Evolutionary conservation across 2,888 invertebrate species (phyloP).

Genomic region (Phaedon cochleariae): DNA sequence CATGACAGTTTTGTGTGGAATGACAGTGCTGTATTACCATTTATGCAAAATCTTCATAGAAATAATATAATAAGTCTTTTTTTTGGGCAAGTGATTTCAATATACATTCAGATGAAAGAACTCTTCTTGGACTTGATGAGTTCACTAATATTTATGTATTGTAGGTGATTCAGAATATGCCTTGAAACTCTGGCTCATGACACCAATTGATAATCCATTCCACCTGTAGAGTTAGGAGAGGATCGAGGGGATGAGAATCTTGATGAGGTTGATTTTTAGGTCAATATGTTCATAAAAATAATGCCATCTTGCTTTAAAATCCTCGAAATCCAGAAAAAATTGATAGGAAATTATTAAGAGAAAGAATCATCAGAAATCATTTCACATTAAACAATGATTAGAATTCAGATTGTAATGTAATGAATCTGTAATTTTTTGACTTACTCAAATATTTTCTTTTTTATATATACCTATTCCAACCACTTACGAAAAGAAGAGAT

Average conservation of each 20-base stretch:
- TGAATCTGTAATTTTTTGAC: not conserved
- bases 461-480: no score
- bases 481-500: no score
- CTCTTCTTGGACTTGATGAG: no score
- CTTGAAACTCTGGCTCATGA: slow-evolving; percentile 4
- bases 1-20: no score
- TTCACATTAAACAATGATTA: not conserved
- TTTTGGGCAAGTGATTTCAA: not conserved
- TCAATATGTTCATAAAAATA: slow-evolving; percentile 12
- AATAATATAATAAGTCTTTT: not conserved
- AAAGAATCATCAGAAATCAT: slow-evolving; percentile 5
- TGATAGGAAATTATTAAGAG: slow-evolving; percentile 10
- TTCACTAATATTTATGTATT: no score
- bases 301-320: slow-evolving; percentile 8
- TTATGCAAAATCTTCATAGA: no score
- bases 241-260: slow-evolving; percentile 7
- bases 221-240: slow-evolving; percentile 10
- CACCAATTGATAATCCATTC: slow-evolving; percentile 6
- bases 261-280: slow-evolving; percentile 16
- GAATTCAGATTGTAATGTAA: not conserved
- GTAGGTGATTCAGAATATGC: slow-evolving; percentile 10
- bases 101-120: no score
- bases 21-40: no score
- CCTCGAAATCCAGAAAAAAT: not conserved
- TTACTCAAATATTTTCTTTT: no score